A percentile compares a stretch with the other conserved stretches of the same genome.
phyloP scores from a whole-genome alignment of 1,140 invertebrate genomes.

The Hycleus phaleratus region DNA sequence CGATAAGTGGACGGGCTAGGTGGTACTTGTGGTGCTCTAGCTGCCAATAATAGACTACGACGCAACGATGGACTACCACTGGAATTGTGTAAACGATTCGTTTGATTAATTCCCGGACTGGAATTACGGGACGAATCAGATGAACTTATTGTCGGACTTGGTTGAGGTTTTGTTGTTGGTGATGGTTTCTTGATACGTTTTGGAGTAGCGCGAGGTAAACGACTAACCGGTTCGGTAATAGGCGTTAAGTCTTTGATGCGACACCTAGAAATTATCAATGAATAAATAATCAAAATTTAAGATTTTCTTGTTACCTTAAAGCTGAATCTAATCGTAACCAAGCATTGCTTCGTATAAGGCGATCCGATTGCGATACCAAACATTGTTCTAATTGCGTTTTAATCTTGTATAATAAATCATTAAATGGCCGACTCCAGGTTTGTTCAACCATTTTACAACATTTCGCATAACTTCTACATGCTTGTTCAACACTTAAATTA shows the following conservation, averaged over 20 bases:
- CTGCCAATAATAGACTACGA: slow-evolving; percentile 36
- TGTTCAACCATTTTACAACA: slow-evolving; percentile 35
- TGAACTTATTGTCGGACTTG: slow-evolving; percentile 45
- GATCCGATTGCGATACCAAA: slow-evolving; percentile 52
- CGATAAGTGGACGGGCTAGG: slow-evolving; percentile 35
- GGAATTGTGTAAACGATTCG: slow-evolving; percentile 38
- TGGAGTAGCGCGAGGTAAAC: slow-evolving; percentile 41
- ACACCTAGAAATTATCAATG: slow-evolving; percentile 18
- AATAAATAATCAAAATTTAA: not conserved
- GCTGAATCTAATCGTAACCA: slow-evolving; percentile 58
- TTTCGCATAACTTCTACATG: slow-evolving; percentile 57
- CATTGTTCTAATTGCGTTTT: slow-evolving; percentile 52
- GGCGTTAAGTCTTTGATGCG: slow-evolving; percentile 32
- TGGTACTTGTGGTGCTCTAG: slow-evolving; percentile 39
- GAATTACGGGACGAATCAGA: slow-evolving; percentile 58
- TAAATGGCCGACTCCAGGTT: slow-evolving; percentile 28
- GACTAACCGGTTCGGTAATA: slow-evolving; percentile 25
- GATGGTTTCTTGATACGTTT: slow-evolving; percentile 34
- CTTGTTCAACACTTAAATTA: slow-evolving; percentile 58
- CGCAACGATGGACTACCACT: slow-evolving; percentile 39
- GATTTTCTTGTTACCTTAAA: slow-evolving; percentile 21
- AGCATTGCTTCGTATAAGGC: slow-evolving; percentile 52
- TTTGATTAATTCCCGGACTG: slow-evolving; percentile 55
- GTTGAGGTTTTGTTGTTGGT: slow-evolving; percentile 36
- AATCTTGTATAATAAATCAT: slow-evolving; percentile 37